Percentiles rank a stretch among this genome's conserved stretches.
These are phyloP conservation scores for Oophaga sylvatica DNA, from an alignment of 2,797 vertebrate species.

Conservation along the genomic window DNA sequence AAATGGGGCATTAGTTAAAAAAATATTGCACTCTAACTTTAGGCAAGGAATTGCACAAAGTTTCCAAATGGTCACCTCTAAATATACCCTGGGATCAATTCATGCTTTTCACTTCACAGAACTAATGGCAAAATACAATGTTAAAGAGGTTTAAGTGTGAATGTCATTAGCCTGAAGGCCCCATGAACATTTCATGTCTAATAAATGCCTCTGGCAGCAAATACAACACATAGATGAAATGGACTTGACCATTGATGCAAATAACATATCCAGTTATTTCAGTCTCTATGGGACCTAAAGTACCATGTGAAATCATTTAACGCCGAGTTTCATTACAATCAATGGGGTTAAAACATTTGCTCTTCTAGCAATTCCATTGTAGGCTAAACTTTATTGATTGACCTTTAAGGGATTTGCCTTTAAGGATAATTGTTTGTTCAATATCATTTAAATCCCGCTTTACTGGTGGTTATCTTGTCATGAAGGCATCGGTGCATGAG, in stretches of 20 bases:
- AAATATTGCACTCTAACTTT: not conserved
- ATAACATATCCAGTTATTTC: conserved; percentile 44
- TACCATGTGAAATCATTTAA: not conserved
- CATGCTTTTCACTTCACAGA: not conserved
- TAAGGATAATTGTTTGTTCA: conserved; percentile 55
- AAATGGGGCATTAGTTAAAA: not conserved
- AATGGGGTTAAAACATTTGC: conserved; percentile 35
- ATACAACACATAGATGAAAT: conserved; percentile 14
- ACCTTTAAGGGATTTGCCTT: conserved; percentile 60
- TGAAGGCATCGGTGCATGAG: conserved; percentile 33
- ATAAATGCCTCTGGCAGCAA: conserved; percentile 10
- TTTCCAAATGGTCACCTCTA: not conserved
- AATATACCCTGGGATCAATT: not conserved
- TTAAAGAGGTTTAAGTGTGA: not conserved
- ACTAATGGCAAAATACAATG: conserved; percentile 12
- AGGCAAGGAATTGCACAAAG: not conserved
- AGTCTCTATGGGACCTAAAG: not conserved
- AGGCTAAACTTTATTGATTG: conserved; percentile 61
- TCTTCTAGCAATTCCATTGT: conserved; percentile 54
- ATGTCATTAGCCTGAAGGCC: conserved; percentile 22
- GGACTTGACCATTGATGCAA: conserved; percentile 61
- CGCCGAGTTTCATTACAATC: not conserved
- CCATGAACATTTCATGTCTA: not conserved
- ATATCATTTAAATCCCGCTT: conserved; percentile 61
- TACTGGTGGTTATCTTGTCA: conserved; percentile 61